These are phyloP conservation scores for Argya squamiceps DNA, from an alignment of 2,797 vertebrate species.

Conservation along the genomic window DNA sequence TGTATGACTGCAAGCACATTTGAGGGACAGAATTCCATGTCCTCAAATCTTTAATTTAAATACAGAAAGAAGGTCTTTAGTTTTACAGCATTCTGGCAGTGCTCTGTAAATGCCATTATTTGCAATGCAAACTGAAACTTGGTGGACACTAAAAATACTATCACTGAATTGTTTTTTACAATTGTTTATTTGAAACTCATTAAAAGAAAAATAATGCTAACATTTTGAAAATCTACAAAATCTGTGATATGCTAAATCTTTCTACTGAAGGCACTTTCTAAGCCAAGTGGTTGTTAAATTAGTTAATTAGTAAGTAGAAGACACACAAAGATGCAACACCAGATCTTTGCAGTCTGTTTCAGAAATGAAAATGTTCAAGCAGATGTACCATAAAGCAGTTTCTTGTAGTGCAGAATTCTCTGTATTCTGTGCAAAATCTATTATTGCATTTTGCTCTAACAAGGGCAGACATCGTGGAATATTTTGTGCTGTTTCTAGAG, in stretches of 20 bases:
- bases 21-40: not conserved
- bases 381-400: not conserved
- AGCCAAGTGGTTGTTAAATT: not conserved
- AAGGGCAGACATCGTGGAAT: not conserved
- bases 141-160: not conserved
- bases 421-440: not conserved
- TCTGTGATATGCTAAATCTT: not conserved
- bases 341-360: not conserved
- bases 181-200: not conserved
- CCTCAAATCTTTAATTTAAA: not conserved
- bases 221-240: not conserved
- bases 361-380: not conserved
- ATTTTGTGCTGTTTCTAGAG: not conserved
- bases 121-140: not conserved
- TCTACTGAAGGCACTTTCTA: not conserved
- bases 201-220: not conserved
- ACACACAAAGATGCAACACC: not conserved
- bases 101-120: not conserved
- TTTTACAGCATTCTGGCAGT: not conserved
- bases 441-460: not conserved
- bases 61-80: not conserved
- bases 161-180: not conserved
- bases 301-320: not conserved
- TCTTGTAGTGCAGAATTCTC: not conserved
- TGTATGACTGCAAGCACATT: not conserved